phyloP scores from a whole-genome alignment of 2,113 vertebrate genomes.

The Oostethus manadensis region DNA sequence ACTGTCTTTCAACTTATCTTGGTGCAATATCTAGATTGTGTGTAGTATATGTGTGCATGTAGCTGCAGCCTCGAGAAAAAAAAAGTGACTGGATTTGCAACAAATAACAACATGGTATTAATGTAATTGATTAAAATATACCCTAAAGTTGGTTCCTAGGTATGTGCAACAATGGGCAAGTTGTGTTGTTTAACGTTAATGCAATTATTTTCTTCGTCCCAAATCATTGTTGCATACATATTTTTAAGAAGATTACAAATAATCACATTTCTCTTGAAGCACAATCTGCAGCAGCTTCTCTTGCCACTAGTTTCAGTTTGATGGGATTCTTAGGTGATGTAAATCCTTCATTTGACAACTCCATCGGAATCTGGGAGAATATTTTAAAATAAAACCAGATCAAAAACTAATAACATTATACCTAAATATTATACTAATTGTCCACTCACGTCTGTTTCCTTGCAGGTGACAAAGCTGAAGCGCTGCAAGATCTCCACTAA shows the following conservation, averaged over 20 bases:
- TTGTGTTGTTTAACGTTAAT: too few relatives aligned
- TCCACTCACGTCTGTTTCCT: conserved; percentile 70
- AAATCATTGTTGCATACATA: too few relatives aligned
- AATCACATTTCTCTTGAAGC: conserved; percentile 1
- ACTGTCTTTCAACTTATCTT: too few relatives aligned
- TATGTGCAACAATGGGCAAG: too few relatives aligned
- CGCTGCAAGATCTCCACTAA: conserved; percentile 60
- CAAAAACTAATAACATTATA: not conserved
- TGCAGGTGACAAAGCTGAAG: conserved; percentile 68
- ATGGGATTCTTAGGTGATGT: conserved; percentile 61
- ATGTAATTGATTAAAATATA: too few relatives aligned
- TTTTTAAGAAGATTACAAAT: not conserved
- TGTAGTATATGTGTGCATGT: too few relatives aligned
- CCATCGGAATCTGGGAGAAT: conserved; percentile 61
- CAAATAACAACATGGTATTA: too few relatives aligned
- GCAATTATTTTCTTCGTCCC: too few relatives aligned
- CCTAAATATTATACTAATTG: not conserved
- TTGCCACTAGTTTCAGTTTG: conserved; percentile 64
- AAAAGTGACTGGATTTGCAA: too few relatives aligned
- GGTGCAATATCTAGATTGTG: too few relatives aligned
- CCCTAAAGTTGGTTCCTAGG: too few relatives aligned
- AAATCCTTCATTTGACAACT: conserved; percentile 44
- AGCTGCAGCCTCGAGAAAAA: too few relatives aligned
- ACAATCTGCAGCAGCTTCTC: conserved; percentile 13
- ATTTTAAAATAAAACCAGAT: not conserved